Evolutionary conservation across 2,888 invertebrate species (phyloP).

Genomic region (Amphipyra berbera): DNA sequence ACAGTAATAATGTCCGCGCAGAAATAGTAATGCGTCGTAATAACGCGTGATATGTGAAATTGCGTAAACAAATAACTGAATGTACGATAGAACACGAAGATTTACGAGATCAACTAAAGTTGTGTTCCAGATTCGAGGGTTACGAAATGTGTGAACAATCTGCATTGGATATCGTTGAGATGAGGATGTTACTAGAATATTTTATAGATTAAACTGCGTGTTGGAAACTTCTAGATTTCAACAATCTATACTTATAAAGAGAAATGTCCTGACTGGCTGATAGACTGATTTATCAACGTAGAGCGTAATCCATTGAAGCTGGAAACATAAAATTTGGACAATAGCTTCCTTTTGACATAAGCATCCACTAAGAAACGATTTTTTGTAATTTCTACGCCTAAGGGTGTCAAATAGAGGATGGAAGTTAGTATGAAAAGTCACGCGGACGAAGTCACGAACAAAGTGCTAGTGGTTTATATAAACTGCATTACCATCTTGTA

Average conservation of each 20-base stretch:
- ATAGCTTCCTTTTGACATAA: too few species aligned
- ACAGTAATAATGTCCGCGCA: conserved; percentile 60
- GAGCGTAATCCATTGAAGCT: too few species aligned
- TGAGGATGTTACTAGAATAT: conserved; percentile 6
- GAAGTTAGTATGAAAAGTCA: too few species aligned
- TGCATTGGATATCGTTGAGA: conserved; percentile 31
- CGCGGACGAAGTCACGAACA: too few species aligned
- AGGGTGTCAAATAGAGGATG: too few species aligned
- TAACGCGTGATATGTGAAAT: conserved; percentile 61
- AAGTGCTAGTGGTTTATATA: neutral
- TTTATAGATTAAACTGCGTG: conserved; percentile 1
- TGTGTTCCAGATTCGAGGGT: conserved; percentile 56
- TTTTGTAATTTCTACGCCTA: too few species aligned
- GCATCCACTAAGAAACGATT: too few species aligned
- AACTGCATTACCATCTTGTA: neutral
- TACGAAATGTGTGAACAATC: conserved; percentile 39
- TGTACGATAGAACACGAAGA: conserved; percentile 48
- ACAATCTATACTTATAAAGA: too few species aligned
- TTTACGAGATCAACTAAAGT: conserved; percentile 64
- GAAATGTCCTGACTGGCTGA: too few species aligned
- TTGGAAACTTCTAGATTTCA: neutral
- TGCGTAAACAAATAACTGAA: conserved; percentile 65
- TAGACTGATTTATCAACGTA: too few species aligned
- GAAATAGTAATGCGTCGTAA: conserved; percentile 51
- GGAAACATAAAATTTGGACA: too few species aligned